phyloP scores from a whole-genome alignment of 2,797 vertebrate species.

The Falco rusticolus region DNA sequence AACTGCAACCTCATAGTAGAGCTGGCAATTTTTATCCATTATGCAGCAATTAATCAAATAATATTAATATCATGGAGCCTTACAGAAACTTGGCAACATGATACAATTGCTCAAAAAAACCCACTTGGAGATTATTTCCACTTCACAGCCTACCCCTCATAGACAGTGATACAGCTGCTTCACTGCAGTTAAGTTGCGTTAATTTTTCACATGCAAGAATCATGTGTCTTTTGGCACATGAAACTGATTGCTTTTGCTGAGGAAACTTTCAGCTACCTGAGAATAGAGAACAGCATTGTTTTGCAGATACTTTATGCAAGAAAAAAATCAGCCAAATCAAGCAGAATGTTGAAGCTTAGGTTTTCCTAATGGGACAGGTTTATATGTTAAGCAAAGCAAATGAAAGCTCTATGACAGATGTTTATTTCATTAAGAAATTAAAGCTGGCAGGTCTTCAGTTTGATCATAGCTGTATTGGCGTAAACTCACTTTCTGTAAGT shows the following conservation, averaged over 20 bases:
- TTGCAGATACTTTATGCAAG: not conserved
- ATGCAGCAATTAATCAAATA: constrained; percentile 17
- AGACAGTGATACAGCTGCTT: not conserved
- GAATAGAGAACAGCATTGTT: not conserved
- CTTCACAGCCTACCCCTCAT: not conserved
- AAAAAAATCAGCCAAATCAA: not conserved
- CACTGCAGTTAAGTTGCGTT: not conserved
- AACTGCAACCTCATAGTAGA: not conserved
- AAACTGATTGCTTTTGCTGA: not conserved
- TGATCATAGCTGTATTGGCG: not conserved
- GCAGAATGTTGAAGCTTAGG: not conserved
- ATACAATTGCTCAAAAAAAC: constrained; percentile 18
- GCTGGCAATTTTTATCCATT: constrained; percentile 18
- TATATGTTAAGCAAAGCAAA: constrained; percentile 20
- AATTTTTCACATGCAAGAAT: constrained; percentile 18
- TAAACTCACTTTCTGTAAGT: constrained; percentile 8
- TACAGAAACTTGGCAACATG: constrained; percentile 36
- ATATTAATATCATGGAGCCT: not conserved
- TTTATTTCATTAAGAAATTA: constrained; percentile 42
- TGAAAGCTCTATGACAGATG: not conserved
- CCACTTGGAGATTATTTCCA: constrained; percentile 48
- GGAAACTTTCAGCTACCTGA: not conserved
- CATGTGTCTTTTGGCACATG: not conserved
- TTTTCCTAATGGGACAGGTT: constrained; percentile 16
- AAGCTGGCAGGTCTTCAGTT: constrained; percentile 9